Conservation (phyloP, 1,140 invertebrate genomes). For the Nephotettix cincticeps region DNA sequence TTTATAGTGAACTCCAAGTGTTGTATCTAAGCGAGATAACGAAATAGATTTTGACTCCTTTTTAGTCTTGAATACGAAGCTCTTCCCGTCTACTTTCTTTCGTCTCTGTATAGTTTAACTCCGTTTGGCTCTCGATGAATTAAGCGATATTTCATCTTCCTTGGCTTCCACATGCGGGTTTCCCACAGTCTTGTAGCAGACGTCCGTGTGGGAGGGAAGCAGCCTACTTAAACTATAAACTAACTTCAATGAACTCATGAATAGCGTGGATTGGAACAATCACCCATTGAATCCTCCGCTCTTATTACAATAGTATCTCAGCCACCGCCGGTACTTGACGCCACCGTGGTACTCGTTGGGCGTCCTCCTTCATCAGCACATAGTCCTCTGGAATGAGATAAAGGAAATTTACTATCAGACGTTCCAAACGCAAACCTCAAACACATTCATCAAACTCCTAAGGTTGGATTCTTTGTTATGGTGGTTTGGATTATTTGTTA, state of each 20-base stretch:
- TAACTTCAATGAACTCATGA: background rate
- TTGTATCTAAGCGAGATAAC: too few relatives aligned
- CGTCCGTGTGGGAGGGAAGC: background rate
- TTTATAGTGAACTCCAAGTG: too few relatives aligned
- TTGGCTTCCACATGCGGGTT: too few relatives aligned
- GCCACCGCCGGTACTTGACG: slow-evolving; percentile 2
- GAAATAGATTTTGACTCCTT: background rate
- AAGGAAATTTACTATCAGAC: too few relatives aligned
- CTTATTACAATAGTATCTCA: background rate
- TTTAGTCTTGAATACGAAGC: background rate
- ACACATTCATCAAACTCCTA: too few relatives aligned
- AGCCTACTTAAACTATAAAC: slow-evolving; percentile 10
- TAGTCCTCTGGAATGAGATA: too few relatives aligned
- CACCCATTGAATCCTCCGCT: slow-evolving; percentile 9
- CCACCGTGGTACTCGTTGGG: too few relatives aligned
- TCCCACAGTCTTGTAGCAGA: background rate
- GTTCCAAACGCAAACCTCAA: too few relatives aligned
- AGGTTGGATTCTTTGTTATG: too few relatives aligned
- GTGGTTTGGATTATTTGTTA: too few relatives aligned
- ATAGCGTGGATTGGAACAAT: background rate
- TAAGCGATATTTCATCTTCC: background rate
- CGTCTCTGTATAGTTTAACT: background rate
- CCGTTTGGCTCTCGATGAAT: background rate
- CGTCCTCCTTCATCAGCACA: too few relatives aligned
- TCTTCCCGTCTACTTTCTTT: background rate